Evolutionary conservation across 2,888 invertebrate species (phyloP).

Genomic region (Strigamia maritima): DNA sequence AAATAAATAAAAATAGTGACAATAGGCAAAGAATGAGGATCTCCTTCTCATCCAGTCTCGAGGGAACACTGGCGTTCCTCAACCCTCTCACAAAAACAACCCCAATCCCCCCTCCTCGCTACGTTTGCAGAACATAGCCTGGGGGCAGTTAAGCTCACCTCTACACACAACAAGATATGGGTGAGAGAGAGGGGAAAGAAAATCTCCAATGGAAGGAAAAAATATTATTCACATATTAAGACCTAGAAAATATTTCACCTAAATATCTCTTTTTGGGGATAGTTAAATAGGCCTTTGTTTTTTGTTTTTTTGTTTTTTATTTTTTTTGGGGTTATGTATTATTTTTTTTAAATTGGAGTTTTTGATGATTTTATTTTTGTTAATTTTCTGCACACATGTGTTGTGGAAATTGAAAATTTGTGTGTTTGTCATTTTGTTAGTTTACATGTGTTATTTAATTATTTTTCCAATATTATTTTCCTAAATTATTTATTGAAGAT

Average conservation of each 20-base stretch:
- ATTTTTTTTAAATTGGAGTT: too few species aligned
- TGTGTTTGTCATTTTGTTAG: too few species aligned
- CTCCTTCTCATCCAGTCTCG: constrained; percentile 7
- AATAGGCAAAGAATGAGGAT: constrained; percentile 6
- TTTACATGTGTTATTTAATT: too few species aligned
- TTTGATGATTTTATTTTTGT: too few species aligned
- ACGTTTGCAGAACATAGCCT: neutral
- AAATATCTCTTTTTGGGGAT: too few species aligned
- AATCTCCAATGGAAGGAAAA: neutral
- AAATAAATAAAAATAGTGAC: neutral
- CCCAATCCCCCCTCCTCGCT: neutral
- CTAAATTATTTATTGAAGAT: too few species aligned
- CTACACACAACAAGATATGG: neutral
- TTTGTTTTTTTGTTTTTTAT: too few species aligned
- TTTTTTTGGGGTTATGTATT: too few species aligned
- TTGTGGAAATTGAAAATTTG: too few species aligned
- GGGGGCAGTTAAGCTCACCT: constrained; percentile 6
- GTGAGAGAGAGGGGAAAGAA: neutral
- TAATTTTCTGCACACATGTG: too few species aligned
- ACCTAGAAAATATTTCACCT: neutral
- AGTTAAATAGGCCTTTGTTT: too few species aligned
- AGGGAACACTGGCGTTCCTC: constrained; percentile 16
- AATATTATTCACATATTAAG: neutral
- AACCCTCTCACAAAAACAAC: constrained; percentile 23
- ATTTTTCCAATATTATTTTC: too few species aligned